Percentiles rank a stretch among this genome's conserved stretches.
These are phyloP conservation scores for Heterocephalus glaber DNA, from an alignment of 2,113 vertebrate species.

Conservation along the genomic window DNA sequence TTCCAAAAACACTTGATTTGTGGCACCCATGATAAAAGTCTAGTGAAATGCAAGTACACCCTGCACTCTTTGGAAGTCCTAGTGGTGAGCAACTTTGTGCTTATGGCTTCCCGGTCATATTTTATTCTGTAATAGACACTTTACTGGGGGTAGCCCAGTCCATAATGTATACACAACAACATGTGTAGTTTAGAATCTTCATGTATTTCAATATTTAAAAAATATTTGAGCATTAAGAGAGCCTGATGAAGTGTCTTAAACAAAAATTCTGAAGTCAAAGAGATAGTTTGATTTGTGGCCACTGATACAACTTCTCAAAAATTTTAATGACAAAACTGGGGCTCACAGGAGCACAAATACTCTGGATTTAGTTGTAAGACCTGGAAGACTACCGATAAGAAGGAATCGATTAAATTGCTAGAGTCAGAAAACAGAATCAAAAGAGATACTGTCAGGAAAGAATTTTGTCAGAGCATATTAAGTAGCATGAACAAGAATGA, in stretches of 20 bases:
- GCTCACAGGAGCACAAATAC: neutral
- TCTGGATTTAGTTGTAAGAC: slow-evolving; percentile 11
- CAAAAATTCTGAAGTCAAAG: slow-evolving; percentile 32
- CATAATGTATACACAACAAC: neutral
- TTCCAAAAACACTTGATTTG: slow-evolving; percentile 59
- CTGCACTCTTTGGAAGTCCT: neutral
- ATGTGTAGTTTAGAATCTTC: neutral
- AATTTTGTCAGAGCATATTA: neutral
- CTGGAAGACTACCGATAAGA: neutral
- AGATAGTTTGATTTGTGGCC: neutral
- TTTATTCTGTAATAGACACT: neutral
- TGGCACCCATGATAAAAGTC: slow-evolving; percentile 51
- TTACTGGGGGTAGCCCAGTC: neutral
- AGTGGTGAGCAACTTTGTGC: neutral
- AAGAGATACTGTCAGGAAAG: neutral
- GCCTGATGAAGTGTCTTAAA: neutral
- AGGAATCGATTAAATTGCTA: neutral
- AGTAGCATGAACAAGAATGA: neutral
- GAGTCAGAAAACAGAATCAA: neutral
- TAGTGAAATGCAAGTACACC: neutral
- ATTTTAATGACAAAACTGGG: slow-evolving; percentile 37
- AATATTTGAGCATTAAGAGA: neutral
- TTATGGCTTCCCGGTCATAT: neutral
- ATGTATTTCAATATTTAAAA: neutral
- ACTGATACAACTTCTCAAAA: neutral